Percentiles rank a stretch among this genome's conserved stretches.
These are phyloP conservation scores for Cactoblastis cactorum DNA, from an alignment of 2,888 invertebrate species.

Conservation along the genomic window DNA sequence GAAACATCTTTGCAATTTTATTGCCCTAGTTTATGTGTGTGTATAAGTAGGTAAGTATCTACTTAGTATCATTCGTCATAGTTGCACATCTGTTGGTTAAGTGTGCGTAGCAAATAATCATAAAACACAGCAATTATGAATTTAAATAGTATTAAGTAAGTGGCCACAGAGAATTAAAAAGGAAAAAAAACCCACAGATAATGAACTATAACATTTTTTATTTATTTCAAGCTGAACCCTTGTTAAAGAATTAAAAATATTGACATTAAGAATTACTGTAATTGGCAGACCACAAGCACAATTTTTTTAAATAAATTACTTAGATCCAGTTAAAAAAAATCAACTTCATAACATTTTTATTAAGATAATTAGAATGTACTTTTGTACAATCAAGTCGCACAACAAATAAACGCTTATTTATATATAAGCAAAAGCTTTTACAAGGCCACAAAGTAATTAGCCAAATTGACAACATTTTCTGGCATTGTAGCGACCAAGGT, in stretches of 20 bases:
- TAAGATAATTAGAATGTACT: no score
- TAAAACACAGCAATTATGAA: neutral
- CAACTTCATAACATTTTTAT: no score
- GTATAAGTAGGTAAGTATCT: neutral
- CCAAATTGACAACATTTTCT: constrained; percentile 15
- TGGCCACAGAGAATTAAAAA: neutral
- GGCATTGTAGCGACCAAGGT: constrained; percentile 31
- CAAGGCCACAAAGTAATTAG: constrained; percentile 18
- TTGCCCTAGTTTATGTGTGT: constrained; percentile 27
- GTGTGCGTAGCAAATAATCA: neutral
- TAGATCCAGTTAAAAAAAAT: no score
- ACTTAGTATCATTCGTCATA: neutral
- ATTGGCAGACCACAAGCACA: no score
- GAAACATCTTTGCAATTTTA: constrained; percentile 27
- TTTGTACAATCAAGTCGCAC: no score
- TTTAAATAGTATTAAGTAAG: neutral
- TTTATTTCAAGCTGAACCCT: no score
- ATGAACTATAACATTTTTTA: no score
- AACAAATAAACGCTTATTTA: no score
- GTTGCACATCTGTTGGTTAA: neutral
- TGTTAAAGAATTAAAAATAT: no score
- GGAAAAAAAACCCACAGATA: no score
- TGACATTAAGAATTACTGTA: no score
- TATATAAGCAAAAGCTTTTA: neutral
- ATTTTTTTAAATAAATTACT: no score